Percentiles rank a stretch among this genome's conserved stretches.
Evolutionary conservation across 1,140 invertebrate species (phyloP).

Genomic region (Brachionus calyciflorus): DNA sequence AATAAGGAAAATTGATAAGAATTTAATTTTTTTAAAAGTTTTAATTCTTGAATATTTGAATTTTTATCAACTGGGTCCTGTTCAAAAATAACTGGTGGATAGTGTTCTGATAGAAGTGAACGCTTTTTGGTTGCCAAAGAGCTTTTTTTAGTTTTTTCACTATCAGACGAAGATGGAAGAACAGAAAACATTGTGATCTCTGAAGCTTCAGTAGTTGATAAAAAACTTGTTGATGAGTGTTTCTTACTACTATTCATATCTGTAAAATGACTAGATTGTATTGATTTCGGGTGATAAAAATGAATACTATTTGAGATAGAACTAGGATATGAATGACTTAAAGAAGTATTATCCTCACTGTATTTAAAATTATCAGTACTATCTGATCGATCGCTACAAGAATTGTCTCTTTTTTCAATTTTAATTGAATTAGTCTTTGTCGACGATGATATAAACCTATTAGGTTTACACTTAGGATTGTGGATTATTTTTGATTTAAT

Average conservation of each 20-base stretch:
- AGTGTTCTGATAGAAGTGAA: background rate
- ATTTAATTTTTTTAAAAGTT: slow-evolving; percentile 21
- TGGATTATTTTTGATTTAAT: background rate
- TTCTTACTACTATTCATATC: slow-evolving; percentile 33
- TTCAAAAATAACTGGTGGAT: background rate
- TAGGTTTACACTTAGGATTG: background rate
- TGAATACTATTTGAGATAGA: slow-evolving; percentile 36
- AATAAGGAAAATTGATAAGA: slow-evolving; percentile 6
- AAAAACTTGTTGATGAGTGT: background rate
- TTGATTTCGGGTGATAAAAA: slow-evolving; percentile 45
- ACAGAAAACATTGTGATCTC: background rate
- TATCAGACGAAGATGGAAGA: background rate
- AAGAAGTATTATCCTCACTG: slow-evolving; percentile 8
- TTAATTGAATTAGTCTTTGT: background rate
- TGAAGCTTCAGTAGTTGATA: slow-evolving; percentile 9
- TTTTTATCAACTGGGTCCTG: background rate
- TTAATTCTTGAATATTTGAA: slow-evolving; percentile 3
- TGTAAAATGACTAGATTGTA: slow-evolving; percentile 12
- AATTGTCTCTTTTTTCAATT: background rate
- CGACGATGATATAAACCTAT: background rate
- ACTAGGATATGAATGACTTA: slow-evolving; percentile 14
- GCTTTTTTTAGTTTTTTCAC: background rate
- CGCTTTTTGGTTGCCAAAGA: background rate
- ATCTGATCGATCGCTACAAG: background rate
- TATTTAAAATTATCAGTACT: slow-evolving; percentile 1